These are phyloP conservation scores for Cygnus buccinator DNA, from an alignment of 2,113 vertebrate species.

Conservation along the genomic window DNA sequence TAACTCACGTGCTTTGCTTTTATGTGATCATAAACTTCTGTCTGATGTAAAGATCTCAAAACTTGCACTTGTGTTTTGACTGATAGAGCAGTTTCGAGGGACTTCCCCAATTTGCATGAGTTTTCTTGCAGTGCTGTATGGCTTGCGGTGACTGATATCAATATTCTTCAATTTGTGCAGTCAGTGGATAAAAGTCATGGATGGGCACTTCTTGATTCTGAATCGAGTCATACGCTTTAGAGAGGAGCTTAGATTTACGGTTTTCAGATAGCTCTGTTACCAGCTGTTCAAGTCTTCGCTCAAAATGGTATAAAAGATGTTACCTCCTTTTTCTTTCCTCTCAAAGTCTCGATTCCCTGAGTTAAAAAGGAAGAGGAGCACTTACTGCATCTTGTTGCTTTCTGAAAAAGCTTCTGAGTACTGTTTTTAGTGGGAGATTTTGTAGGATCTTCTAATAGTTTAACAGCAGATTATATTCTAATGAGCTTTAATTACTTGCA, in stretches of 20 bases:
- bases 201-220: neutral
- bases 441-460: neutral
- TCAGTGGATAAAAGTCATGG: neutral
- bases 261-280: neutral
- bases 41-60: neutral
- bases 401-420: neutral
- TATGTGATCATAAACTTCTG: neutral
- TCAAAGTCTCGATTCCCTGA: neutral
- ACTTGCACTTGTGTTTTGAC: neutral
- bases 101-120: neutral
- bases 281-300: neutral
- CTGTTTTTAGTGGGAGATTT: neutral
- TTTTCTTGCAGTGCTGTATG: neutral
- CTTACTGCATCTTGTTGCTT: neutral
- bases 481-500: neutral
- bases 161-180: neutral
- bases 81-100: neutral
- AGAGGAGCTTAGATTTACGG: neutral
- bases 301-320: neutral
- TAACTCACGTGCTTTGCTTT: neutral
- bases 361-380: neutral
- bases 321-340: neutral
- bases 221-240: neutral
- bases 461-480: neutral
- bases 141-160: neutral